Evolutionary conservation across 2,797 vertebrate genomes (phyloP).

Genomic region (Hydrolagus colliei): DNA sequence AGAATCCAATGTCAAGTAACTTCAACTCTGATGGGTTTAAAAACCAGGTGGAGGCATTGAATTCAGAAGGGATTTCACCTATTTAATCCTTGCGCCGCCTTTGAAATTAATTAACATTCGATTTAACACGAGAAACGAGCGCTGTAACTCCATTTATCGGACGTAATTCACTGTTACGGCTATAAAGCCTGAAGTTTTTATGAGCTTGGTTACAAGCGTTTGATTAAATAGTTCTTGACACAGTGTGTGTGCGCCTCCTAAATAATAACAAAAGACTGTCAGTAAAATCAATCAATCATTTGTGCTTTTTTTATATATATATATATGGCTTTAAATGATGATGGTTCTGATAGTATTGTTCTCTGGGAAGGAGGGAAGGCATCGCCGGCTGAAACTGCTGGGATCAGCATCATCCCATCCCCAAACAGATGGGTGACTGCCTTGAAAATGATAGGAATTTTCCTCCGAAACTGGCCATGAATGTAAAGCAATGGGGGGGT

Average conservation of each 20-base stretch:
- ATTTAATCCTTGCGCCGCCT: conserved; percentile 33
- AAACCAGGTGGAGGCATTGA: background rate
- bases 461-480: conserved; percentile 9
- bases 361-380: background rate
- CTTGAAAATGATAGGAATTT: conserved; percentile 22
- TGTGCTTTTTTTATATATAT: background rate
- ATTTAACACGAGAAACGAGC: background rate
- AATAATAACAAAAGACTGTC: conserved; percentile 8
- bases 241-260: background rate
- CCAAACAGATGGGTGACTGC: background rate
- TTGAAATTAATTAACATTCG: conserved; percentile 25
- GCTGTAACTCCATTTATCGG: conserved; percentile 5
- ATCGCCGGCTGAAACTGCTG: conserved; percentile 13
- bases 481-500: background rate
- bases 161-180: background rate
- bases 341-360: background rate
- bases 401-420: background rate
- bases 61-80: conserved; percentile 21
- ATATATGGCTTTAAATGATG: conserved; percentile 14
- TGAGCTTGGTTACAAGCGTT: conserved; percentile 15
- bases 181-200: conserved; percentile 5
- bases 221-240: conserved; percentile 30
- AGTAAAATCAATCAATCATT: background rate
- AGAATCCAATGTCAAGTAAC: background rate
- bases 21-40: background rate